Percentiles rank a stretch among this genome's conserved stretches.
These are phyloP conservation scores for Ladona fulva DNA, from an alignment of 1,140 invertebrate species.

Conservation along the genomic window DNA sequence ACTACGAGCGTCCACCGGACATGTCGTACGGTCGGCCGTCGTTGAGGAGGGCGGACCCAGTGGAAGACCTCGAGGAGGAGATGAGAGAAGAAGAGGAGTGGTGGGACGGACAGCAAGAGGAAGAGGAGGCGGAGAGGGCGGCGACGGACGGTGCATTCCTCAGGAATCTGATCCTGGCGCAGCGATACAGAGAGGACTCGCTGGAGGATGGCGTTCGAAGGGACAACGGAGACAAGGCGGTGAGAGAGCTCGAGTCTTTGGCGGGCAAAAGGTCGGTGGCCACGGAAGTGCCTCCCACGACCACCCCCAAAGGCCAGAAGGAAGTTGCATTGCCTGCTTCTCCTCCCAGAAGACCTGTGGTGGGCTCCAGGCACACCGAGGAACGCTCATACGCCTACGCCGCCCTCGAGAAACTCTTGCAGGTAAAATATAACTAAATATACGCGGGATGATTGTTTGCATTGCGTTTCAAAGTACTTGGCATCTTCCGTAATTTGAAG, in stretches of 20 bases:
- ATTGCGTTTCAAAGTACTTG: too few relatives aligned
- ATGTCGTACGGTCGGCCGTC: too few relatives aligned
- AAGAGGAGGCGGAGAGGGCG: not conserved
- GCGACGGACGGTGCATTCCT: not conserved
- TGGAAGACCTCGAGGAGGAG: not conserved
- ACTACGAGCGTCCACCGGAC: too few relatives aligned
- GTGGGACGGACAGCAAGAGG: not conserved
- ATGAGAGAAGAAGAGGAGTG: not conserved
- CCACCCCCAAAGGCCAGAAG: not conserved
- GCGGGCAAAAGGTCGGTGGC: not conserved
- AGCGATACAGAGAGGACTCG: not conserved
- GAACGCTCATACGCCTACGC: not conserved
- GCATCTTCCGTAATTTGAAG: too few relatives aligned
- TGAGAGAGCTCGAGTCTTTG: not conserved
- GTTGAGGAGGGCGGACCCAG: not conserved
- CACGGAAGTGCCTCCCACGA: not conserved
- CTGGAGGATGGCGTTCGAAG: not conserved
- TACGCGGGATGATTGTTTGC: too few relatives aligned
- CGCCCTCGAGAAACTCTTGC: not conserved
- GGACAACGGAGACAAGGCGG: not conserved
- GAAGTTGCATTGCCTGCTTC: not conserved
- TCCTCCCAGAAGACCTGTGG: not conserved
- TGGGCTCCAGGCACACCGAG: not conserved
- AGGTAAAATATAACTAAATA: too few relatives aligned
- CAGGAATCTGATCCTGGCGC: not conserved